phyloP scores from a whole-genome alignment of 2,113 vertebrate genomes.

The Leiothrix lutea region DNA sequence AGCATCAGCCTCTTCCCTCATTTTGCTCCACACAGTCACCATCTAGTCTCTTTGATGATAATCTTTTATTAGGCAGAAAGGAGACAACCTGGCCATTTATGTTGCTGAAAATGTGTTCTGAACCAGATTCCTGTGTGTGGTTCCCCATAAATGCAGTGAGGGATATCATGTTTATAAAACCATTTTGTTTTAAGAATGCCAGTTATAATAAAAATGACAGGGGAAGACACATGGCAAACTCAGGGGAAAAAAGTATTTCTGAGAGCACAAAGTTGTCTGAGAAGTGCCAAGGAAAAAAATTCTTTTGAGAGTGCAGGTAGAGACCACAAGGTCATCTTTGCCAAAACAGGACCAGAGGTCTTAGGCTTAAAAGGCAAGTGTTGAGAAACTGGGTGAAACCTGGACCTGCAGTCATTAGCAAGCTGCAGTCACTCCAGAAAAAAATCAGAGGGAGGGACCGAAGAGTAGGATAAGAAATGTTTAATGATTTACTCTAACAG shows the following conservation, averaged over 20 bases:
- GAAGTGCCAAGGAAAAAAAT: background rate
- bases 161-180: background rate
- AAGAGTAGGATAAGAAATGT: background rate
- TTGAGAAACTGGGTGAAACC: background rate
- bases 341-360: background rate
- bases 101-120: background rate
- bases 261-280: background rate
- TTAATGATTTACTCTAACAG: background rate
- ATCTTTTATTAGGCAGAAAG: background rate
- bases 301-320: background rate
- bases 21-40: background rate
- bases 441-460: background rate
- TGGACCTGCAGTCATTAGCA: background rate
- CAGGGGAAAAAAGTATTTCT: background rate
- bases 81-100: background rate
- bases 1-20: background rate
- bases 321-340: background rate
- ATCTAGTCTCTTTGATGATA: background rate
- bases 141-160: background rate
- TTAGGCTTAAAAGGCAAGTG: background rate
- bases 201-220: background rate
- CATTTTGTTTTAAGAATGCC: background rate
- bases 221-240: background rate
- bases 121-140: background rate
- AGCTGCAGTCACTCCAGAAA: background rate